A percentile compares a stretch with the other conserved stretches of the same genome.
phyloP scores from a whole-genome alignment of 2,888 invertebrate species.

The Acleris sparsana region DNA sequence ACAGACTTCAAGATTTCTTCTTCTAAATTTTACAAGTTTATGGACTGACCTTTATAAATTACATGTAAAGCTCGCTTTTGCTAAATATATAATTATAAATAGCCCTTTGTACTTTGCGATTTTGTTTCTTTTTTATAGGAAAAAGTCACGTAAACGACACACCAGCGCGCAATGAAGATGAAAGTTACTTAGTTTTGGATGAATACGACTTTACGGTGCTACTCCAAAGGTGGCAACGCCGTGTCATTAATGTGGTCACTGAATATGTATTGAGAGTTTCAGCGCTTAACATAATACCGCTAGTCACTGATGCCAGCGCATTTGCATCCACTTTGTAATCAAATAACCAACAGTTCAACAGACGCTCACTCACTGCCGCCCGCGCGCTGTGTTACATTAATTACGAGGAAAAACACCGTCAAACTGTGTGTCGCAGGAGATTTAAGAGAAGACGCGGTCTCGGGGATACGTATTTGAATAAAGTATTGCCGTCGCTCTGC shows the following conservation, averaged over 20 bases:
- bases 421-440: slow-evolving; percentile 3
- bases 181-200: background rate
- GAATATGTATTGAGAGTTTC: slow-evolving; percentile 59
- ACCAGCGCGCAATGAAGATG: slow-evolving; percentile 4
- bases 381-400: slow-evolving; percentile 6
- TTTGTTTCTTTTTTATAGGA: background rate
- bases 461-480: too few relatives aligned
- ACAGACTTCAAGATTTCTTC: background rate
- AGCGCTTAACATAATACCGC: slow-evolving; percentile 49
- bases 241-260: slow-evolving; percentile 51
- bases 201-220: background rate
- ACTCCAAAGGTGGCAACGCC: background rate
- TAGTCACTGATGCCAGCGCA: slow-evolving; percentile 35
- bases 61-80: background rate
- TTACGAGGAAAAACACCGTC: slow-evolving; percentile 13
- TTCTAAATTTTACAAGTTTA: background rate
- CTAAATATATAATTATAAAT: background rate
- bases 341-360: slow-evolving; percentile 27
- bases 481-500: too few relatives aligned
- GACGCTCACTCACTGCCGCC: slow-evolving; percentile 15
- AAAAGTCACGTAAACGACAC: background rate
- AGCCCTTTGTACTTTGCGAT: background rate
- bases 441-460: too few relatives aligned
- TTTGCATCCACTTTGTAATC: slow-evolving; percentile 37
- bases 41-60: slow-evolving; percentile 3